phyloP scores from a whole-genome alignment of 2,113 vertebrate species.

The Passer montanus region DNA sequence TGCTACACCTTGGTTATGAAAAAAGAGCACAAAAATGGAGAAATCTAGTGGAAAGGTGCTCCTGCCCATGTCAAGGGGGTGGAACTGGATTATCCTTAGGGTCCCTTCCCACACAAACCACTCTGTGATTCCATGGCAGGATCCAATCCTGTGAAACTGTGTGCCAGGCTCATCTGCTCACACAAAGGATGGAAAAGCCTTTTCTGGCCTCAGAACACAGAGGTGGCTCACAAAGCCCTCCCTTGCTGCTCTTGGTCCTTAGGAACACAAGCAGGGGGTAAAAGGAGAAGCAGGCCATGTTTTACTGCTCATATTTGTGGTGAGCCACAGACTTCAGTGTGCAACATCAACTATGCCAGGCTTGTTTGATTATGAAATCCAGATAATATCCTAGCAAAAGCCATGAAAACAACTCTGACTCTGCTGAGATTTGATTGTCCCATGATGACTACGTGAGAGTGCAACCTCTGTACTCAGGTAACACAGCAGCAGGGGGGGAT shows the following conservation, averaged over 20 bases:
- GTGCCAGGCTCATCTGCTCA: not conserved
- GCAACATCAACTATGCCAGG: not conserved
- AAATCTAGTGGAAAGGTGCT: not conserved
- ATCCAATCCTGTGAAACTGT: accelerated
- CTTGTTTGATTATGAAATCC: not conserved
- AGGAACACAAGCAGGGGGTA: accelerated
- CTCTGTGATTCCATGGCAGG: not conserved
- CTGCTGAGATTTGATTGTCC: not conserved
- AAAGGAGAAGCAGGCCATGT: not conserved
- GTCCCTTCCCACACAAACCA: not conserved
- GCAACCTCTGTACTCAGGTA: accelerated
- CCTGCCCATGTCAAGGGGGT: not conserved
- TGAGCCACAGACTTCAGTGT: not conserved
- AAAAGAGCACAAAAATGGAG: not conserved
- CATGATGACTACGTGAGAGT: accelerated
- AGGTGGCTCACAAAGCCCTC: not conserved
- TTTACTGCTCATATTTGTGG: not conserved
- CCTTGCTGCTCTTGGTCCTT: not conserved
- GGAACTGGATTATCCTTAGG: not conserved
- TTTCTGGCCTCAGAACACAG: not conserved
- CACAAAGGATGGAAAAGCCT: not conserved
- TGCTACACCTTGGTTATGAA: accelerated
- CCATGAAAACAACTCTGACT: not conserved
- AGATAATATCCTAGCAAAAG: not conserved
- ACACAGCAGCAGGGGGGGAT: too few species aligned